Conservation (phyloP, 2,888 invertebrate species). For the Perithous albicinctus region DNA sequence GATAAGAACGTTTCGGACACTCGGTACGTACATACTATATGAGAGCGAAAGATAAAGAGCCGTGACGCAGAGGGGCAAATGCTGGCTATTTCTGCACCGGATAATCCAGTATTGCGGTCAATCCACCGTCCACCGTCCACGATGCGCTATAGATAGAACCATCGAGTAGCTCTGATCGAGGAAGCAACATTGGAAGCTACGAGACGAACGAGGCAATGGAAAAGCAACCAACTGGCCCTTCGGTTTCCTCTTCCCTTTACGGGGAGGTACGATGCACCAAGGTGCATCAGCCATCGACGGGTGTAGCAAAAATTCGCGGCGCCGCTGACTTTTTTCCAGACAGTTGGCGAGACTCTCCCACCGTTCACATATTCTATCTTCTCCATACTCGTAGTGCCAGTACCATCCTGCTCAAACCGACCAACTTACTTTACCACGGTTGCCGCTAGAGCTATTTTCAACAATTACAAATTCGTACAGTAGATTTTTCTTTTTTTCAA, state of each 20-base stretch:
- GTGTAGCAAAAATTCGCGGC: constrained; percentile 44
- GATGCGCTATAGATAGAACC: constrained; percentile 77
- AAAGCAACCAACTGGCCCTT: constrained; percentile 42
- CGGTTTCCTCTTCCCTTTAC: constrained; percentile 38
- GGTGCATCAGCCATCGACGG: constrained; percentile 61
- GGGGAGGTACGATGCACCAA: constrained; percentile 36
- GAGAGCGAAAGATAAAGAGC: constrained; percentile 28
- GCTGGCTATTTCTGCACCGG: constrained; percentile 77
- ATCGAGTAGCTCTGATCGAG: constrained; percentile 50
- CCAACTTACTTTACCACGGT: background rate
- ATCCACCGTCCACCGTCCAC: constrained; percentile 74
- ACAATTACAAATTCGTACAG: background rate
- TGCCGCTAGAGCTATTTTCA: background rate
- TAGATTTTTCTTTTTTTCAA: background rate
- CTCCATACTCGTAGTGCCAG: background rate
- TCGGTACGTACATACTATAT: background rate
- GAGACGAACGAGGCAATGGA: constrained; percentile 14
- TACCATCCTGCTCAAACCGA: background rate
- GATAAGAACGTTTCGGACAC: constrained; percentile 39
- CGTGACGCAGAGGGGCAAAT: constrained; percentile 11
- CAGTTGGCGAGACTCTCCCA: constrained; percentile 58
- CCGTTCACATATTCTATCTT: background rate
- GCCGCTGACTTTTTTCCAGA: constrained; percentile 65
- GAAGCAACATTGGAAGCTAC: constrained; percentile 49
- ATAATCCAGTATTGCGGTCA: constrained; percentile 79